Percentiles rank a stretch among this genome's conserved stretches.
Conservation (phyloP, 2,888 invertebrate genomes). For the Sycophila texana region DNA sequence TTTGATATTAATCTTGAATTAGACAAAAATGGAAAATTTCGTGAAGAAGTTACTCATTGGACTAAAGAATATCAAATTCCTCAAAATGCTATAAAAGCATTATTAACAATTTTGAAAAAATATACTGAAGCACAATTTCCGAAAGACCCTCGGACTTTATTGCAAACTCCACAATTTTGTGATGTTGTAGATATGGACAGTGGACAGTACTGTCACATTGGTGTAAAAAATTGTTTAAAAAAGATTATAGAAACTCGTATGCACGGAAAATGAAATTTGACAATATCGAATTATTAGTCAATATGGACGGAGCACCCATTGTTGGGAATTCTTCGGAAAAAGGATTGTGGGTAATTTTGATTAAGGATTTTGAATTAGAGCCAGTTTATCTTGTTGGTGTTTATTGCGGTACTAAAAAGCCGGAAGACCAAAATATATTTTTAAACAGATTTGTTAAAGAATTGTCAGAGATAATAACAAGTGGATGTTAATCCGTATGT, state of each 20-base stretch:
- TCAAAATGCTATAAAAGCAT: not conserved
- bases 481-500: no score
- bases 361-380: constrained; percentile 22
- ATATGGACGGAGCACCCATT: constrained; percentile 18
- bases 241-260: constrained; percentile 12
- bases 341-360: constrained; percentile 17
- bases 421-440: constrained; percentile 19
- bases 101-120: constrained; percentile 21
- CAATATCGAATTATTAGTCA: not conserved
- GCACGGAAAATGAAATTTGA: not conserved
- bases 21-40: not conserved
- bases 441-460: constrained; percentile 32
- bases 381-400: constrained; percentile 21
- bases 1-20: not conserved
- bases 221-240: not conserved
- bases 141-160: constrained; percentile 41
- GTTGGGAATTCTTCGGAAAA: constrained; percentile 22
- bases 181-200: constrained; percentile 20
- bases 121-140: constrained; percentile 20
- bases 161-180: constrained; percentile 34
- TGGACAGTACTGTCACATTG: constrained; percentile 42
- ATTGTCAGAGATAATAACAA: not conserved
- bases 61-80: not conserved
- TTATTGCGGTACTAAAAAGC: constrained; percentile 30
- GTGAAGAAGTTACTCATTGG: not conserved